A percentile compares a stretch with the other conserved stretches of the same genome.
Evolutionary conservation across 2,888 invertebrate genomes (phyloP).

Genomic region (Chymomyza amoena): DNA sequence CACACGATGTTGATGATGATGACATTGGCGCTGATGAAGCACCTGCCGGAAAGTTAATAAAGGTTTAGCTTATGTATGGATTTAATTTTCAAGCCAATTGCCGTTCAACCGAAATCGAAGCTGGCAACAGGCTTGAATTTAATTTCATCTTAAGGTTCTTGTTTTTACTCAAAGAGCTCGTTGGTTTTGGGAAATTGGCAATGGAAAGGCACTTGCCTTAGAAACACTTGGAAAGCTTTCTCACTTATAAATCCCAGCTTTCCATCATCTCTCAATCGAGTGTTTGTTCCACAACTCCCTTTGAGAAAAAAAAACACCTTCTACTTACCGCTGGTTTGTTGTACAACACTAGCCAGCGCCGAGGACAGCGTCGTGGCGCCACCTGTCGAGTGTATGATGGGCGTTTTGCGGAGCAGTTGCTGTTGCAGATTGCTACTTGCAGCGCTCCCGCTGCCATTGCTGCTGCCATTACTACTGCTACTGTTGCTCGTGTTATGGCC

Average conservation of each 20-base stretch:
- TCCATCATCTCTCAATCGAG: background rate
- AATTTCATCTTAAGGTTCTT: background rate
- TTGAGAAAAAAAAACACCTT: background rate
- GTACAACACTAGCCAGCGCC: constrained; percentile 70
- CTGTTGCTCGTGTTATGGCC: constrained; percentile 53
- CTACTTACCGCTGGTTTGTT: constrained; percentile 70
- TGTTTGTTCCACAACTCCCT: background rate
- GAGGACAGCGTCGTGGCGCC: constrained; percentile 61
- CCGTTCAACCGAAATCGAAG: background rate
- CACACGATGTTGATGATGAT: constrained; percentile 74
- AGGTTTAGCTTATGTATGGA: background rate
- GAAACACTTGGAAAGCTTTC: no score
- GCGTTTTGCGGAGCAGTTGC: constrained; percentile 73
- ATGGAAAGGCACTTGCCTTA: no score
- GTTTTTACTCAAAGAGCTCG: background rate
- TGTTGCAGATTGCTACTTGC: constrained; percentile 54
- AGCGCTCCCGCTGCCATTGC: constrained; percentile 44
- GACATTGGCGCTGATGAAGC: constrained; percentile 73
- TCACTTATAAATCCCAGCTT: background rate
- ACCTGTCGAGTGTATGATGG: constrained; percentile 74
- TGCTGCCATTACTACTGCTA: constrained; percentile 36
- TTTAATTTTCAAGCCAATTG: background rate
- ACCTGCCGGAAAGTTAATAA: constrained; percentile 42
- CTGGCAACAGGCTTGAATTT: background rate
- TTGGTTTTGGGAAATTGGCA: no score